Conservation (phyloP, 1,140 invertebrate species). For the Aphelinus certus region DNA sequence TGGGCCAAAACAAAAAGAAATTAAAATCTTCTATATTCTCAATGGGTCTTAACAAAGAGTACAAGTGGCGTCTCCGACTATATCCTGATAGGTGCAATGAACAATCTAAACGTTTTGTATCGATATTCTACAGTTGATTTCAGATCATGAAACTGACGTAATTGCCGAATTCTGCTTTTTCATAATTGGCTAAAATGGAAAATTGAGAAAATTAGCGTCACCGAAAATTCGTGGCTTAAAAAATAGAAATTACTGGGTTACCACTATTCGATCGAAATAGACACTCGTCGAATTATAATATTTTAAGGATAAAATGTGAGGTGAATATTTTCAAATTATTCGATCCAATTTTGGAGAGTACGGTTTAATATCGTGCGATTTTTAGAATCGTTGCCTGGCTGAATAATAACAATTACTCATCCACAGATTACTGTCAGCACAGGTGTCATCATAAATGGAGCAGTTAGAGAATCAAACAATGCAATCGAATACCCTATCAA, state of each 20-base stretch:
- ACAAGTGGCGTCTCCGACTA: constrained; percentile 5
- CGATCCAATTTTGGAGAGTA: background rate
- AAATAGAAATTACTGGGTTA: constrained; percentile 7
- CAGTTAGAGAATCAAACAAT: no score
- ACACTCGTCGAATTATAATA: background rate
- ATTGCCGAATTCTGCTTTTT: background rate
- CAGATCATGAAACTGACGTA: background rate
- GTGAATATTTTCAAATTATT: background rate
- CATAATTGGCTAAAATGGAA: background rate
- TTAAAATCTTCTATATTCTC: background rate
- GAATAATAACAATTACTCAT: background rate
- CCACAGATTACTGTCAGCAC: background rate
- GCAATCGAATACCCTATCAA: no score
- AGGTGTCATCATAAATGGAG: background rate
- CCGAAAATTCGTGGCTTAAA: background rate
- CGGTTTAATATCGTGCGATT: background rate
- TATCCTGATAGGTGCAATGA: constrained; percentile 14
- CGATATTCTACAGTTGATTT: constrained; percentile 9
- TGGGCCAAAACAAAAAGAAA: background rate
- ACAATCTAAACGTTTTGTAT: background rate
- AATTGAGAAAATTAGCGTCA: background rate
- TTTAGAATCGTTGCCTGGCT: background rate
- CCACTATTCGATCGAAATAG: background rate
- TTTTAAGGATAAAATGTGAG: background rate
- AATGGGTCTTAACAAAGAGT: constrained; percentile 2